phyloP scores from a whole-genome alignment of 2,113 vertebrate species.

The Mastomys natalensis region DNA sequence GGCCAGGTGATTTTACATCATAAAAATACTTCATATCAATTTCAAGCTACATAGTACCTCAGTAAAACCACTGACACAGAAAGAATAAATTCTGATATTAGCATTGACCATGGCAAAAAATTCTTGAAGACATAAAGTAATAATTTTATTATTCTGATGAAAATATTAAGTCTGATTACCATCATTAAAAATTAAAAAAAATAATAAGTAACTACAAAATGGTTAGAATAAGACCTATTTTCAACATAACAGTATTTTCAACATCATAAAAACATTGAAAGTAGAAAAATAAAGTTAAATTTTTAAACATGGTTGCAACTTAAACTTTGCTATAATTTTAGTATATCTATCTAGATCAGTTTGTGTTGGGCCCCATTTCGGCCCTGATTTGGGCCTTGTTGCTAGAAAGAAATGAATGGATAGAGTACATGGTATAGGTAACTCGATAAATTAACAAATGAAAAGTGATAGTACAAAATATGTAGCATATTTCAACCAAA shows the following conservation, averaged over 20 bases:
- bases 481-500: conserved; percentile 76
- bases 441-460: conserved; percentile 81
- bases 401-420: conserved; percentile 83
- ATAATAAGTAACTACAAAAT: not conserved
- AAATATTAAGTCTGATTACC: not conserved
- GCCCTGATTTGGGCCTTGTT: not conserved
- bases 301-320: not conserved
- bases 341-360: not conserved
- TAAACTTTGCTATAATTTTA: not conserved
- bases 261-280: not conserved
- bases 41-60: not conserved
- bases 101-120: not conserved
- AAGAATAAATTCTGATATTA: not conserved
- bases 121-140: not conserved
- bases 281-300: not conserved
- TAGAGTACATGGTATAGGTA: conserved; percentile 74
- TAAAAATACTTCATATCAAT: not conserved
- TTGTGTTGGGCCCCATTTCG: too few species aligned
- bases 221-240: not conserved
- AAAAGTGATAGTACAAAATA: conserved; percentile 82
- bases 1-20: not conserved
- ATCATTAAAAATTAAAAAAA: not conserved
- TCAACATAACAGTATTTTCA: not conserved
- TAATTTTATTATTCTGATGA: not conserved
- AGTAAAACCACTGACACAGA: not conserved